Percentiles rank a stretch among this genome's conserved stretches.
These are phyloP conservation scores for Montipora efflorescens DNA, from an alignment of 64 coral and sea anemone genomes.

Conservation along the genomic window DNA sequence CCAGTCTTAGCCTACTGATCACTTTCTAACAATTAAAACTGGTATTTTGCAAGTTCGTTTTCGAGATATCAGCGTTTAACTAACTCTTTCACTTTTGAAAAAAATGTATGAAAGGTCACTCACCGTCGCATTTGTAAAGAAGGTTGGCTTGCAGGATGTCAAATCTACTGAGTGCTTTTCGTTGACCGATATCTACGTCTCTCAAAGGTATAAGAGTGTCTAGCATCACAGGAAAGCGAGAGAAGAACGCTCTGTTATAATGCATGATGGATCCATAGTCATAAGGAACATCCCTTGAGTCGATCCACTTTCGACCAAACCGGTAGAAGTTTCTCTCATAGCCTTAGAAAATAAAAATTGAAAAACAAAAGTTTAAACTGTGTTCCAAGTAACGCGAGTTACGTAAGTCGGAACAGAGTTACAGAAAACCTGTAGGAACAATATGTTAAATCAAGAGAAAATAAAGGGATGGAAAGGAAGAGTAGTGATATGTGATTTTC, in stretches of 20 bases:
- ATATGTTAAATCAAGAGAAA: too few relatives aligned
- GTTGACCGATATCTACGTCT: constrained; percentile 72
- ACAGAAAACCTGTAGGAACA: too few relatives aligned
- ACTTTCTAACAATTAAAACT: too few relatives aligned
- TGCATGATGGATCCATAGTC: constrained; percentile 99
- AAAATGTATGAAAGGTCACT: neutral
- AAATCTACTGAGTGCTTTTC: constrained; percentile 75
- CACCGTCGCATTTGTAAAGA: constrained; percentile 94
- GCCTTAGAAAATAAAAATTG: constrained; percentile 13
- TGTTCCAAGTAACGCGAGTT: too few relatives aligned
- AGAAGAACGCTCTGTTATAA: constrained; percentile 88
- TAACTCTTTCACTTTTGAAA: neutral
- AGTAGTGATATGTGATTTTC: too few relatives aligned
- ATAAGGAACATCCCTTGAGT: constrained; percentile 87
- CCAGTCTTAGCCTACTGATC: too few relatives aligned
- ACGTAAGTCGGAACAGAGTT: too few relatives aligned
- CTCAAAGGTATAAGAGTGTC: constrained; percentile 44
- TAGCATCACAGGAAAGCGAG: constrained; percentile 65
- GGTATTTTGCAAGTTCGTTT: too few relatives aligned
- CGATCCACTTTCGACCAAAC: constrained; percentile 90
- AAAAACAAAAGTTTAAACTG: neutral
- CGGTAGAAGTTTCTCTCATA: constrained; percentile 87
- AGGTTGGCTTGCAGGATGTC: constrained; percentile 91
- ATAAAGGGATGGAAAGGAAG: too few relatives aligned
- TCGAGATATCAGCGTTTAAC: too few relatives aligned